A percentile compares a stretch with the other conserved stretches of the same genome.
Conservation (phyloP, 2,888 invertebrate genomes). For the Napeogenes inachia region DNA sequence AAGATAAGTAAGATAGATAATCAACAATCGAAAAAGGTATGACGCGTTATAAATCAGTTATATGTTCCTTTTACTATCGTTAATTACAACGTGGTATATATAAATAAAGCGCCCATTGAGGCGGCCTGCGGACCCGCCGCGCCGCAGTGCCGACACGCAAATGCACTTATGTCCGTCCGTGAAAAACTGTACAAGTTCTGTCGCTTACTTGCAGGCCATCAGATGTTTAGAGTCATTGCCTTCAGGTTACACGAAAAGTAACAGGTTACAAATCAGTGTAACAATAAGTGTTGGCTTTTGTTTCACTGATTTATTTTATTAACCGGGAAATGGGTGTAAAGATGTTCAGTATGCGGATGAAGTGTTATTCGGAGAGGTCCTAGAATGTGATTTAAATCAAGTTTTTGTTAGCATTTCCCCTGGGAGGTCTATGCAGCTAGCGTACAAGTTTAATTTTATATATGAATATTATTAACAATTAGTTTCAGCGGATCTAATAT, state of each 20-base stretch:
- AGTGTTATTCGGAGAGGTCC: background rate
- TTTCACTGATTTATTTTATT: constrained; percentile 19
- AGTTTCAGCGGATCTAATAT: background rate
- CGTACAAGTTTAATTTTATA: background rate
- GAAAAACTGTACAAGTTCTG: constrained; percentile 71
- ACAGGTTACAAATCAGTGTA: constrained; percentile 50
- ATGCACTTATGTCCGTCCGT: constrained; percentile 76
- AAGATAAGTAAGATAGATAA: constrained; percentile 38
- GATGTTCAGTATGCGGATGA: constrained; percentile 4
- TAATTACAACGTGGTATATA: constrained; percentile 73
- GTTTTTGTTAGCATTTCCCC: background rate
- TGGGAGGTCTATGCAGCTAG: background rate
- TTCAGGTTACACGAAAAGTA: constrained; percentile 49
- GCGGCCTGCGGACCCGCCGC: constrained; percentile 64
- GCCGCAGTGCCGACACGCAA: constrained; percentile 75
- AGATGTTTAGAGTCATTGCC: constrained; percentile 60
- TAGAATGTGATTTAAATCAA: background rate
- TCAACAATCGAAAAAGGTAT: constrained; percentile 41
- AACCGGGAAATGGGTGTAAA: constrained; percentile 6
- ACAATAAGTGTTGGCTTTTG: constrained; percentile 57
- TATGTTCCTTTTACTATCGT: constrained; percentile 68
- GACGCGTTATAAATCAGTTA: constrained; percentile 67
- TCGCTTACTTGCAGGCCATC: constrained; percentile 68
- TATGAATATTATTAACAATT: background rate
- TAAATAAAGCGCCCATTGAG: constrained; percentile 72